Conservation (phyloP, 2,888 invertebrate species). For the Neocrepidodera transversa region DNA sequence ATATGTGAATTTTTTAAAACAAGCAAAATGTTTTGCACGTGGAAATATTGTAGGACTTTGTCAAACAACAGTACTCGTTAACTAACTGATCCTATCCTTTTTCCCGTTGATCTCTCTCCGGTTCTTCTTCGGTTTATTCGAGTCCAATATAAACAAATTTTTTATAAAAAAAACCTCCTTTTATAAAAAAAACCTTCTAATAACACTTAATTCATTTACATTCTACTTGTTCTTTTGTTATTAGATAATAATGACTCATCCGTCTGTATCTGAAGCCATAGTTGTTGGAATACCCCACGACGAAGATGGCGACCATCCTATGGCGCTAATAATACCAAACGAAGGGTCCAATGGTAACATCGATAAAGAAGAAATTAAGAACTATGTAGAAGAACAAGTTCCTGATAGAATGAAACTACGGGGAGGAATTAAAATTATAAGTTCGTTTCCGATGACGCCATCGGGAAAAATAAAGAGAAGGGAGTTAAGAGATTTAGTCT, state of each 20-base stretch:
- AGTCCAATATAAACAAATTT: too few relatives aligned
- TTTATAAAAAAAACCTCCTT: too few relatives aligned
- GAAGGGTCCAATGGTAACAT: conserved; percentile 24
- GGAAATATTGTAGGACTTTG: too few relatives aligned
- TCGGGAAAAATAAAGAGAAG: conserved; percentile 52
- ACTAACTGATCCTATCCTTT: too few relatives aligned
- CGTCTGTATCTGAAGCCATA: conserved; percentile 47
- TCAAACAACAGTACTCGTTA: too few relatives aligned
- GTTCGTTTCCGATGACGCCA: conserved; percentile 51
- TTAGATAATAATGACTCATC: conserved; percentile 50
- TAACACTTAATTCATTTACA: too few relatives aligned
- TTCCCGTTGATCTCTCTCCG: too few relatives aligned
- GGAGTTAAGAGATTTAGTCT: conserved; percentile 41
- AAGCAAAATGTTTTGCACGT: too few relatives aligned
- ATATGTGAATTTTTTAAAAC: too few relatives aligned
- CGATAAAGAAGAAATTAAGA: conserved; percentile 46
- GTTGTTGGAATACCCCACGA: conserved; percentile 54
- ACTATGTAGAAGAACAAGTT: conserved; percentile 48
- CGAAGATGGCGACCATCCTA: conserved; percentile 53
- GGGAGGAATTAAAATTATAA: conserved; percentile 52
- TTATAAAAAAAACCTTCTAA: too few relatives aligned
- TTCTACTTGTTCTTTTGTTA: conserved; percentile 9
- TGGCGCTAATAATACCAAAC: conserved; percentile 48
- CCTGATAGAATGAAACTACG: conserved; percentile 53
- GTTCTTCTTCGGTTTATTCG: too few relatives aligned